Percentiles rank a stretch among this genome's conserved stretches.
Conservation (phyloP, 2,797 vertebrate genomes). For the Leptoclinus maculatus region DNA sequence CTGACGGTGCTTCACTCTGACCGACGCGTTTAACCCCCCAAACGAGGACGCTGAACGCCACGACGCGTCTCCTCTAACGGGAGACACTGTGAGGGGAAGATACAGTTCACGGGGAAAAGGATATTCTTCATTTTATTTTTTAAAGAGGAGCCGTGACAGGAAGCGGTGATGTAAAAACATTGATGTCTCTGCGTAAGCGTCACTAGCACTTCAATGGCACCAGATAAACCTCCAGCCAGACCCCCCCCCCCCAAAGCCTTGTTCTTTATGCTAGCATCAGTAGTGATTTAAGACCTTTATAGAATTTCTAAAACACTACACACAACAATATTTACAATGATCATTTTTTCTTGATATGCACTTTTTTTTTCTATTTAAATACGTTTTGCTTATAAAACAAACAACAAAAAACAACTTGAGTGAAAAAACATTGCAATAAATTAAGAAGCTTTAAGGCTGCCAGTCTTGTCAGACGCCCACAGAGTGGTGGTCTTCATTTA, state of each 20-base stretch:
- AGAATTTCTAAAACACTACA: constrained; percentile 79
- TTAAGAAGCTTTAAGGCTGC: constrained; percentile 86
- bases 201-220: constrained; percentile 77
- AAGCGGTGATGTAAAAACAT: constrained; percentile 74
- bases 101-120: constrained; percentile 41
- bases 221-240: constrained; percentile 64
- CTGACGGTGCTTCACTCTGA: constrained; percentile 44
- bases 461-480: constrained; percentile 77
- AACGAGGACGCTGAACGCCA: constrained; percentile 12
- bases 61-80: background rate
- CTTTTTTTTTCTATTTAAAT: constrained; percentile 79
- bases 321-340: constrained; percentile 82
- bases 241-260: constrained; percentile 65
- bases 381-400: constrained; percentile 79
- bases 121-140: background rate
- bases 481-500: constrained; percentile 76
- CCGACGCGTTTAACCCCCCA: constrained; percentile 12
- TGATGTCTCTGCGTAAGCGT: constrained; percentile 68
- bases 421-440: constrained; percentile 82
- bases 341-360: constrained; percentile 76
- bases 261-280: constrained; percentile 75
- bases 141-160: constrained; percentile 47
- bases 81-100: constrained; percentile 42
- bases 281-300: constrained; percentile 77
- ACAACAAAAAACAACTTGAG: constrained; percentile 56